Conservation (phyloP, 2,888 invertebrate genomes). For the Anarsia innoxiella region DNA sequence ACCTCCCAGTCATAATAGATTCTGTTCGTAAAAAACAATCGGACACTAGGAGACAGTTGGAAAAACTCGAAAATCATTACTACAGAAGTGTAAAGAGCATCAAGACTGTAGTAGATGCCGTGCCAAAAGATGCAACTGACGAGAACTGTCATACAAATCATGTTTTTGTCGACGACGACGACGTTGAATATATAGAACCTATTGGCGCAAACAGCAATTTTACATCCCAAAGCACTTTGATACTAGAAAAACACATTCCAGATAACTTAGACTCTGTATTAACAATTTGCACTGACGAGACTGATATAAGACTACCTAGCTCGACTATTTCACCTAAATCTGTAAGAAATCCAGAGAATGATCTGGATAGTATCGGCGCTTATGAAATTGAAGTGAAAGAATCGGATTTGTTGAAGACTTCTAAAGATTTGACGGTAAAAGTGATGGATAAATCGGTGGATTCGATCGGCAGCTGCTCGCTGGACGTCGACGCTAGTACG, state of each 20-base stretch:
- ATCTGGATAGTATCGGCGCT: slow-evolving; percentile 60
- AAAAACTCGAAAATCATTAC: slow-evolving; percentile 67
- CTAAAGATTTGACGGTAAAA: slow-evolving; percentile 63
- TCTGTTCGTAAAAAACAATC: slow-evolving; percentile 65
- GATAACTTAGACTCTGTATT: slow-evolving; percentile 54
- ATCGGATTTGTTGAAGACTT: slow-evolving; percentile 51
- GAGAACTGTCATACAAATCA: slow-evolving; percentile 58
- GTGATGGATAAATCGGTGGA: slow-evolving; percentile 86
- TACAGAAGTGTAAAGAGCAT: slow-evolving; percentile 58
- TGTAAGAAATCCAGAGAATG: slow-evolving; percentile 34
- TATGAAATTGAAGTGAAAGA: slow-evolving; percentile 68
- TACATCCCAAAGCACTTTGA: slow-evolving; percentile 66
- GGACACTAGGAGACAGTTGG: slow-evolving; percentile 60
- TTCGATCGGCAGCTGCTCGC: slow-evolving; percentile 90
- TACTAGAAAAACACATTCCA: slow-evolving; percentile 55
- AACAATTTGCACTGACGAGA: slow-evolving; percentile 63
- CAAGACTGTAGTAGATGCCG: slow-evolving; percentile 58
- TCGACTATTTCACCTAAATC: slow-evolving; percentile 64
- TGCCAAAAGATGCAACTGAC: slow-evolving; percentile 64
- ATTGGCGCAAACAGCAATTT: slow-evolving; percentile 44
- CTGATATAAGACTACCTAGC: slow-evolving; percentile 62
- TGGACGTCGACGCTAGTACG: slow-evolving; percentile 87
- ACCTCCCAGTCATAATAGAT: slow-evolving; percentile 63
- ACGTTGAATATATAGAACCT: slow-evolving; percentile 71
- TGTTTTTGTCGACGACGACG: slow-evolving; percentile 54